phyloP scores from a whole-genome alignment of 2,888 invertebrate species.

The Chrysopilus asiliformis region DNA sequence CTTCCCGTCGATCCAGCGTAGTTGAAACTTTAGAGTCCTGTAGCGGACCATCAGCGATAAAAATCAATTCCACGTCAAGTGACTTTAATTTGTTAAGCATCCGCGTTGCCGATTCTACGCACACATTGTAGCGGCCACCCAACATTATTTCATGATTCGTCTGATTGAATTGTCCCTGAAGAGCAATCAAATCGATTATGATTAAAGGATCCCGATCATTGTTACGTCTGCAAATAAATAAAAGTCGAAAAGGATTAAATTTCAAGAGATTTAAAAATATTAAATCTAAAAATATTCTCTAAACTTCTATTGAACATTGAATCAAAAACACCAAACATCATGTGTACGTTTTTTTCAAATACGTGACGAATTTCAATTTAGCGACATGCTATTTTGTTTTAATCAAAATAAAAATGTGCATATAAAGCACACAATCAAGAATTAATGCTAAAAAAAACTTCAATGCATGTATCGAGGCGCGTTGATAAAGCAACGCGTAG shows the following conservation, averaged over 20 bases:
- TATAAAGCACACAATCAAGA: too few relatives aligned
- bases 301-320: too few relatives aligned
- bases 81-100: constrained; percentile 1
- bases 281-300: neutral
- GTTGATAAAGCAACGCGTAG: too few relatives aligned
- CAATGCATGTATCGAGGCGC: too few relatives aligned
- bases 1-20: constrained; percentile 7
- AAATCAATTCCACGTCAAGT: constrained; percentile 6
- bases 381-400: too few relatives aligned
- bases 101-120: neutral
- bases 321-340: too few relatives aligned
- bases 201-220: constrained; percentile 2
- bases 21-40: constrained; percentile 3
- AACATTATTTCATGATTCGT: constrained; percentile 7
- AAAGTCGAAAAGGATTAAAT: neutral
- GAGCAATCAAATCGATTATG: constrained; percentile 7
- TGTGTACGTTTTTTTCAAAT: too few relatives aligned
- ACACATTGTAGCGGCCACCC: constrained; percentile 10
- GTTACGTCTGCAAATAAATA: constrained; percentile 3
- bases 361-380: too few relatives aligned
- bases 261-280: too few relatives aligned
- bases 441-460: too few relatives aligned
- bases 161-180: neutral
- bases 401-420: too few relatives aligned
- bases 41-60: constrained; percentile 8